Percentiles rank a stretch among this genome's conserved stretches.
phyloP scores from a whole-genome alignment of 2,888 invertebrate species.

The Enoplolaimus lenunculus region DNA sequence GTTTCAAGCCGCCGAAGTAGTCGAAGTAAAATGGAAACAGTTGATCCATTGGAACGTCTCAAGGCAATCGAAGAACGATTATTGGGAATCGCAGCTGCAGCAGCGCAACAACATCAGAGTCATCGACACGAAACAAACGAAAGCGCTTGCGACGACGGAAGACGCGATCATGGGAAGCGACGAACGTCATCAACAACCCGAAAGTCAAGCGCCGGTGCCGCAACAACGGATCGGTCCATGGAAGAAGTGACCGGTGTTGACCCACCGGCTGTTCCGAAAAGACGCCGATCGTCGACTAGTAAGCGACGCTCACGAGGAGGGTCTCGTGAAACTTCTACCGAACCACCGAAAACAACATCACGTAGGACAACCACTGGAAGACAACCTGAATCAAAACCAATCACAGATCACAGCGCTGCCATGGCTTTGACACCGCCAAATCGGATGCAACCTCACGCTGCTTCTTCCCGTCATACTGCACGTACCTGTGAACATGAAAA shows the following conservation, averaged over 20 bases:
- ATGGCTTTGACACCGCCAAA: no score
- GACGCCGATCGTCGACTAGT: not conserved
- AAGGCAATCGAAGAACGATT: constrained; percentile 34
- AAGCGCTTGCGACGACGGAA: not conserved
- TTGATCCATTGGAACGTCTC: constrained; percentile 36
- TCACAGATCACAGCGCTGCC: no score
- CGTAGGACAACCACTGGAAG: not conserved
- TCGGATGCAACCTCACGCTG: not conserved
- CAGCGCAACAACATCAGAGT: constrained; percentile 25
- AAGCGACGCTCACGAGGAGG: not conserved
- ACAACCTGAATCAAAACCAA: not conserved
- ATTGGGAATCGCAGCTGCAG: constrained; percentile 32
- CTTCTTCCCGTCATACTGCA: no score
- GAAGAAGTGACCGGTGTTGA: not conserved
- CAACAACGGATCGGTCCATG: not conserved
- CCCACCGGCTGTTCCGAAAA: no score
- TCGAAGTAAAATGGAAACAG: no score
- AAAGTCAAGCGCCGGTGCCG: not conserved
- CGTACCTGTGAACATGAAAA: no score
- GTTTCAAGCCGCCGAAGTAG: no score
- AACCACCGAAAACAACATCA: not conserved
- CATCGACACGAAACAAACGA: not conserved
- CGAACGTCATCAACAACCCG: no score
- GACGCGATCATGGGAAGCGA: no score
- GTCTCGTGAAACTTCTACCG: not conserved